These are phyloP conservation scores for Pasiphila rectangulata DNA, from an alignment of 2,888 invertebrate genomes.

Conservation along the genomic window DNA sequence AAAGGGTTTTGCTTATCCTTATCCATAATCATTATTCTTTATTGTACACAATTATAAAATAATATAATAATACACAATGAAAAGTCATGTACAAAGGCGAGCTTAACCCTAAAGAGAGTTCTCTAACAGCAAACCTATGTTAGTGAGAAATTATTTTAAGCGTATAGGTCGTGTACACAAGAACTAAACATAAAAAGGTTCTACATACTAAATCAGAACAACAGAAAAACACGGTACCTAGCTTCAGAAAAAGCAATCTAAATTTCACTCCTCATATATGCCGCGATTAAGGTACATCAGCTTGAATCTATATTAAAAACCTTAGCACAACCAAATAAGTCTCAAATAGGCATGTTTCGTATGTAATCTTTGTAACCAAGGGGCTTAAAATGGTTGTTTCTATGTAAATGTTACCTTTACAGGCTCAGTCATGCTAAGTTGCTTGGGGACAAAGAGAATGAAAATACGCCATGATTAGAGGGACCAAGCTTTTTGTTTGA, in stretches of 20 bases:
- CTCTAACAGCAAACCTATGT: too few species aligned
- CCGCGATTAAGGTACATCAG: slow-evolving; percentile 31
- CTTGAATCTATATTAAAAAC: slow-evolving; percentile 16
- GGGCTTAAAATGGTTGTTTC: slow-evolving; percentile 12
- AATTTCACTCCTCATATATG: slow-evolving; percentile 26
- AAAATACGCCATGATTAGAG: slow-evolving; percentile 16
- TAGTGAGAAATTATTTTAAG: too few species aligned
- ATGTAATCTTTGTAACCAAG: slow-evolving; percentile 5
- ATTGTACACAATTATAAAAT: too few species aligned
- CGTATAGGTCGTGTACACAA: too few species aligned
- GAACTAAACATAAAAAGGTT: too few species aligned
- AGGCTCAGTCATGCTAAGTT: slow-evolving; percentile 19
- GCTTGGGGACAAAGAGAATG: slow-evolving; percentile 10
- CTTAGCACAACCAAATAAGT: slow-evolving; percentile 2
- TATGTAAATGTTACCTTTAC: slow-evolving; percentile 19
- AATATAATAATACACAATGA: too few species aligned
- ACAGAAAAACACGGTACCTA: neutral
- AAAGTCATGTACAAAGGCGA: too few species aligned
- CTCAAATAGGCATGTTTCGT: slow-evolving; percentile 1
- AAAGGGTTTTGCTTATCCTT: too few species aligned
- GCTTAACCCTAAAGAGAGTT: too few species aligned
- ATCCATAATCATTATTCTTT: too few species aligned
- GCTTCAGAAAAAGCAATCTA: slow-evolving; percentile 24
- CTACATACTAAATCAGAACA: too few species aligned
- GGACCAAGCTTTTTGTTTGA: neutral